Conservation (phyloP, 2,797 vertebrate species). For the Poeciliopsis gracilis region DNA sequence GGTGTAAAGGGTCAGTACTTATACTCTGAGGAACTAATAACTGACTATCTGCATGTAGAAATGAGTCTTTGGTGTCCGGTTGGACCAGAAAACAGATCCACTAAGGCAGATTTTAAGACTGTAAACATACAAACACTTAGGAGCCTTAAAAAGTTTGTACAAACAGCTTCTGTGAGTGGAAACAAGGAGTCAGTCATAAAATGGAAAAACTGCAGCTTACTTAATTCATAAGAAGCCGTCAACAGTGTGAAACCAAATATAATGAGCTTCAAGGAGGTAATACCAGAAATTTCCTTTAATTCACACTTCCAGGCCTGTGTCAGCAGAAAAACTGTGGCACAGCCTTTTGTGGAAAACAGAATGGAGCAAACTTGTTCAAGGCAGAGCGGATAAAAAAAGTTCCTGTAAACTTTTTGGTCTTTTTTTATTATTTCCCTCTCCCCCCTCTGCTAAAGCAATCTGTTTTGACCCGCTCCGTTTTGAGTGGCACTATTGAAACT, state of each 20-base stretch:
- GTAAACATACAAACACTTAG: background rate
- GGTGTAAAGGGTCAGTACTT: too few relatives aligned
- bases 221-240: background rate
- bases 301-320: constrained; percentile 38
- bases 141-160: background rate
- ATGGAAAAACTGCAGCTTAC: background rate
- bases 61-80: background rate
- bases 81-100: background rate
- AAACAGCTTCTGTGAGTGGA: background rate
- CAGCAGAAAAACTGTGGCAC: constrained; percentile 41
- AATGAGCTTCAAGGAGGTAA: constrained; percentile 6
- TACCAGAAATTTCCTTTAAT: constrained; percentile 44
- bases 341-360: constrained; percentile 47
- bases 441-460: constrained; percentile 65
- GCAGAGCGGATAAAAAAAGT: constrained; percentile 65
- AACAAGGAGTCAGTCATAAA: constrained; percentile 8
- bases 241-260: constrained; percentile 8
- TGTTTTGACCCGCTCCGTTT: constrained; percentile 76
- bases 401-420: constrained; percentile 70
- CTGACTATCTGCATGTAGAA: background rate
- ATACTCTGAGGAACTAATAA: background rate
- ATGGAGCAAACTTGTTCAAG: constrained; percentile 44
- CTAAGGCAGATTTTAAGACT: background rate
- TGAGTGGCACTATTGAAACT: constrained; percentile 75
- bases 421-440: constrained; percentile 31